Base-by-base conservation (phyloP, 2,888 invertebrate genomes). In the Polymixis flavicincta region DNA sequence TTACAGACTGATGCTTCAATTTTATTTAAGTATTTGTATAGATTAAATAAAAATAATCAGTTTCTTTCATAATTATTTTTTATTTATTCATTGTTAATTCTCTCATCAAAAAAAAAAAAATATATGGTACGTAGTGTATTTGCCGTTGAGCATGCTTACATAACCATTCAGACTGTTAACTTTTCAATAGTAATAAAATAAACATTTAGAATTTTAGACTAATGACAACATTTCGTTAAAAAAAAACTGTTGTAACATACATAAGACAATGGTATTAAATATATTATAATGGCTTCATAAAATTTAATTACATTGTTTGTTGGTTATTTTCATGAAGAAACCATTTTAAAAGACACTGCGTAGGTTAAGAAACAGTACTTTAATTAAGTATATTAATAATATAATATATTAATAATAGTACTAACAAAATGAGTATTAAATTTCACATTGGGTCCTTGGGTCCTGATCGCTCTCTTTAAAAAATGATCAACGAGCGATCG, bases 121-220 rank as follows among this genome's bases (percentile, higher is more conserved):
- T 6, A 11, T 22, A 13, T 13, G 32, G 1, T 32, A 60, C 5
- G 32, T 32, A 1, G 0, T 55, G 48, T 74, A 6, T 22, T 55
- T 32, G 50, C n/a, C 42, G 17, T 25, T 8, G 37, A 19, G 11
- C 6, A 28, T 2, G 14, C 11, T 76, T 19, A 42, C 5, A 28
- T 45, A 61, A 45, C 32, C 22, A n/a, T 37, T 75, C 0, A 0
- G 22, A n/a, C 8, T n/a, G 11, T 42, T 48, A 19, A 7, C 9
- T 14, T 48, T 76, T 48, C 5, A 32, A 14, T n/a, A 50, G 8
- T 14, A 28, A 25, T 52, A 76, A 75, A 61, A 76, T 76, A 65
- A 66, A 65, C 22, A 22, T 42, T 37, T 37, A 32, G 32, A 32
- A 32, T 32, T 32, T n/a, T 42, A 50, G 17, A 59, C 14, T 8